Percentiles rank a stretch among this genome's conserved stretches.
phyloP scores from a whole-genome alignment of 2,888 invertebrate species.

The Invenusta paracnida region DNA sequence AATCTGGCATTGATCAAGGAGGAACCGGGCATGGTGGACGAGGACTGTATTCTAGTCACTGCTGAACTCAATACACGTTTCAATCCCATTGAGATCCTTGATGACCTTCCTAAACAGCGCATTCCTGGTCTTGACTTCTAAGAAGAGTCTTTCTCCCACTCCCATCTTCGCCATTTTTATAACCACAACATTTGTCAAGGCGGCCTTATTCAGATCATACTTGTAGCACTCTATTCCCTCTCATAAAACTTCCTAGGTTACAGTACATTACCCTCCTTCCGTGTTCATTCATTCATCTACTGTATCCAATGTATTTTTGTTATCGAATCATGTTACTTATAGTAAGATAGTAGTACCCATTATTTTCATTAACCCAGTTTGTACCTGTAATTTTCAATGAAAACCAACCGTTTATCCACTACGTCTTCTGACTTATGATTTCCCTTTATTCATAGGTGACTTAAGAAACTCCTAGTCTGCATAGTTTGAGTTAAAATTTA shows the following conservation, averaged over 20 bases:
- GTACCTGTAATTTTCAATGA: background rate
- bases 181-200: too few species aligned
- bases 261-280: too few species aligned
- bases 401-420: background rate
- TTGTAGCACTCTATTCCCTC: background rate
- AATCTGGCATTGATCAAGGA: background rate
- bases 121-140: constrained; percentile 41
- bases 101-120: constrained; percentile 37
- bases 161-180: background rate
- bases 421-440: background rate
- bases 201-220: background rate
- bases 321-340: background rate
- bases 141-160: background rate
- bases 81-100: constrained; percentile 32
- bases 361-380: background rate
- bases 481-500: background rate
- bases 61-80: constrained; percentile 10
- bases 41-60: constrained; percentile 9
- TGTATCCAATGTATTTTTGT: too few species aligned
- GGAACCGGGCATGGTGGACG: background rate
- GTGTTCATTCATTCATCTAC: too few species aligned
- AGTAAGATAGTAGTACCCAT: background rate
- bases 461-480: background rate
- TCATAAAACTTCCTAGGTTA: too few species aligned
- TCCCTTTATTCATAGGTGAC: background rate